These are phyloP conservation scores for Enteromius viviparus DNA, from an alignment of 2,797 vertebrate genomes.

Conservation along the genomic window DNA sequence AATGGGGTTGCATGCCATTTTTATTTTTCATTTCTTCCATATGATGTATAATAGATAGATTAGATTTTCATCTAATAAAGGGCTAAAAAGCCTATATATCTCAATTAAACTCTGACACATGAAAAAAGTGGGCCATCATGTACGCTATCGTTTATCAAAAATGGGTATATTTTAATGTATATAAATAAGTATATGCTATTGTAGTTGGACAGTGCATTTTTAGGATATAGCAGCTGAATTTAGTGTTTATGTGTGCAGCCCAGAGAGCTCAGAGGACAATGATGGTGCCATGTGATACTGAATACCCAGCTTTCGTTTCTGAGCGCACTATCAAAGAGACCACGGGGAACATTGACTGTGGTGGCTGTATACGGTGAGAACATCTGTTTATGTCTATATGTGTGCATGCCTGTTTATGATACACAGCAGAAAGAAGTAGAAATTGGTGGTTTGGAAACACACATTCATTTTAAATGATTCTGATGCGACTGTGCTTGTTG, in stretches of 20 bases:
- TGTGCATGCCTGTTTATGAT: background rate
- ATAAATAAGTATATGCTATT: background rate
- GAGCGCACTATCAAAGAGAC: slow-evolving; percentile 99
- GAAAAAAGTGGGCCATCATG: background rate
- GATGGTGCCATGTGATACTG: slow-evolving; percentile 95
- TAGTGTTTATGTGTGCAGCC: slow-evolving; percentile 70
- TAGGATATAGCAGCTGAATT: background rate
- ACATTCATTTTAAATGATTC: background rate
- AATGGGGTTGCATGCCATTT: slow-evolving; percentile 1
- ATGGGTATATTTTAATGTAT: background rate
- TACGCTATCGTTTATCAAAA: background rate
- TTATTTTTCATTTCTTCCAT: background rate
- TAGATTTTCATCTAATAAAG: background rate
- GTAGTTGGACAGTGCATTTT: background rate
- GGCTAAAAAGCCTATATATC: slow-evolving; percentile 18
- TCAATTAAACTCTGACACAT: background rate
- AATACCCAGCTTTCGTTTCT: slow-evolving; percentile 97
- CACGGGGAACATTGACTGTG: slow-evolving; percentile 91
- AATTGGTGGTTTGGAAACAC: background rate
- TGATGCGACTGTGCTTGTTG: background rate
- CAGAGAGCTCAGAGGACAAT: slow-evolving; percentile 86
- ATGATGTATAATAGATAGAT: slow-evolving; percentile 1
- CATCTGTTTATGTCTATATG: slow-evolving; percentile 20
- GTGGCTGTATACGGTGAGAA: slow-evolving; percentile 79
- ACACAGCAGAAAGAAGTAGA: background rate